phyloP scores from a whole-genome alignment of 2,888 invertebrate genomes.

The Latrodectus hesperus region DNA sequence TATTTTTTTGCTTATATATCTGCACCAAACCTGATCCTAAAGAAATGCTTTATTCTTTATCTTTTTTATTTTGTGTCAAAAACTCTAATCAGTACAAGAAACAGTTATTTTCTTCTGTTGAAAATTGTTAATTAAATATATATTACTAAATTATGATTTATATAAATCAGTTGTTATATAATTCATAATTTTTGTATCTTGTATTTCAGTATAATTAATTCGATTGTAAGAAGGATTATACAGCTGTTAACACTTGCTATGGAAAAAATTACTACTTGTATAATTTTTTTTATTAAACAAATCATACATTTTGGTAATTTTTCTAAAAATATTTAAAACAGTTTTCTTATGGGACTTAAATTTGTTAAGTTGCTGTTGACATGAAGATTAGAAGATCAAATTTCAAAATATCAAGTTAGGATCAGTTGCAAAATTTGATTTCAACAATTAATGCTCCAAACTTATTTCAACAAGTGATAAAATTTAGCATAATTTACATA shows the following conservation, averaged over 20 bases:
- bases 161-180: too few relatives aligned
- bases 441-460: too few relatives aligned
- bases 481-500: too few relatives aligned
- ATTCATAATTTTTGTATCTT: too few relatives aligned
- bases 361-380: too few relatives aligned
- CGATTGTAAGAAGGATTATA: neutral
- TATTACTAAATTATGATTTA: neutral
- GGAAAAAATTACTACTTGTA: neutral
- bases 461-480: too few relatives aligned
- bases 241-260: neutral
- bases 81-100: conserved; percentile 10
- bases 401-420: too few relatives aligned
- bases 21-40: conserved; percentile 54
- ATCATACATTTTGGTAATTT: too few relatives aligned
- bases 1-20: conserved; percentile 60
- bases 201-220: too few relatives aligned
- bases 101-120: conserved; percentile 7
- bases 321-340: neutral
- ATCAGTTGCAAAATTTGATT: too few relatives aligned
- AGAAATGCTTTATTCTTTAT: conserved; percentile 43
- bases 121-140: conserved; percentile 9
- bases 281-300: neutral
- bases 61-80: conserved; percentile 30
- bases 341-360: neutral
- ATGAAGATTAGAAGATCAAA: too few relatives aligned